Conservation (phyloP, 2,113 vertebrate species). For the Sapayoa aenigma region DNA sequence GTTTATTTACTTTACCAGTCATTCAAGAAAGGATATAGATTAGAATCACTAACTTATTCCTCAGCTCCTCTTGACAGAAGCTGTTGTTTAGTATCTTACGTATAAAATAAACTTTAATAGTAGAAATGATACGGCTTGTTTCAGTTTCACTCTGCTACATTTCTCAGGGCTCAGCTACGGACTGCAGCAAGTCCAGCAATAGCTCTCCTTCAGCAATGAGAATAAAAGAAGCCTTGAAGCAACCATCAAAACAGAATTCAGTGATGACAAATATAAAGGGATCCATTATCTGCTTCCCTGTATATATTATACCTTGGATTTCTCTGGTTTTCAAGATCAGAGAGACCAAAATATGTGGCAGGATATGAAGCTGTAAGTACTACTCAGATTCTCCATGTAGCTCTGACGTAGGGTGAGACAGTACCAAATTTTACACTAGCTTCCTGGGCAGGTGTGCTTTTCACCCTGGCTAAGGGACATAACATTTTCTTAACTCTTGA, state of each 20-base stretch:
- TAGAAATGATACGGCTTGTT: neutral
- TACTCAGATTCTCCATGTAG: conserved; percentile 23
- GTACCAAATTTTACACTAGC: neutral
- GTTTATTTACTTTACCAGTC: neutral
- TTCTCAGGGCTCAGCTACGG: neutral
- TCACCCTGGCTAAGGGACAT: neutral
- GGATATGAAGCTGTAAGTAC: neutral
- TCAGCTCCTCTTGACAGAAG: neutral
- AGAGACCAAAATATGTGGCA: neutral
- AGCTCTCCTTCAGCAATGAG: neutral
- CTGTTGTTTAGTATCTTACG: neutral
- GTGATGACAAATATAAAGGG: conserved; percentile 35
- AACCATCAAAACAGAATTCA: conserved; percentile 21
- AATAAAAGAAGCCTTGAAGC: neutral
- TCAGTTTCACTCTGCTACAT: neutral
- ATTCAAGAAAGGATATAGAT: neutral
- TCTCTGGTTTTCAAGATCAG: conserved; percentile 42
- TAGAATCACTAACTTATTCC: neutral
- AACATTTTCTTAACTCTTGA: conserved; percentile 39
- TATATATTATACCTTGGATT: conserved; percentile 14
- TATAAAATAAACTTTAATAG: neutral
- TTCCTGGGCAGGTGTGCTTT: conserved; percentile 58
- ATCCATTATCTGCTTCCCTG: conserved; percentile 25
- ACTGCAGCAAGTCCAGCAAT: neutral
- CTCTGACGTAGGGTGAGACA: neutral